Percentiles rank a stretch among this genome's conserved stretches.
Conservation (phyloP, 1,140 invertebrate genomes). For the Philotrypesis tridentata region DNA sequence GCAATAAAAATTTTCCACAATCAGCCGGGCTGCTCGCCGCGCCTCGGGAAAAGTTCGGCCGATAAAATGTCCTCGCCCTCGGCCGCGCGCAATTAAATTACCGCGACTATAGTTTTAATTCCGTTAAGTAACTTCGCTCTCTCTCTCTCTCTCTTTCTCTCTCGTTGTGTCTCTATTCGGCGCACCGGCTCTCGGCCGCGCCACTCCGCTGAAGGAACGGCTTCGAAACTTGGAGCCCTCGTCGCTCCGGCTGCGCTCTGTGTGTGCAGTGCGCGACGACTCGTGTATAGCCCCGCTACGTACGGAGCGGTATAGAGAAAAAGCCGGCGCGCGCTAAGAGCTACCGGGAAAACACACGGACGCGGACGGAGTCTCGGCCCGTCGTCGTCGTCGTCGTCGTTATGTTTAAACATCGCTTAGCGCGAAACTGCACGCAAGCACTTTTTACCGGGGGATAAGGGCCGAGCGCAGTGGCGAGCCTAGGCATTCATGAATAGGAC, state of each 20-base stretch:
- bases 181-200: too few relatives aligned
- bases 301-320: neutral
- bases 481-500: slow-evolving; percentile 17
- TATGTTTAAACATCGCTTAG: slow-evolving; percentile 46
- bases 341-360: slow-evolving; percentile 29
- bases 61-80: neutral
- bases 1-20: too few relatives aligned
- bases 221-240: slow-evolving; percentile 11
- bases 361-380: neutral
- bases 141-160: too few relatives aligned
- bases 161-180: neutral
- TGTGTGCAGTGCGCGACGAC: too few relatives aligned
- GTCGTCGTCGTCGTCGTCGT: neutral
- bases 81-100: neutral
- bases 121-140: slow-evolving; percentile 7
- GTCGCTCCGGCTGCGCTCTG: neutral
- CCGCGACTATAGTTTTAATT: neutral
- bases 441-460: slow-evolving; percentile 20
- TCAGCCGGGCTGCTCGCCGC: too few relatives aligned
- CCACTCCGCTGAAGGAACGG: slow-evolving; percentile 2
- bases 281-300: too few relatives aligned
- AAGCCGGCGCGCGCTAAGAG: neutral
- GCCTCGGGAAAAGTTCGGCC: neutral
- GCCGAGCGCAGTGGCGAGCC: neutral
- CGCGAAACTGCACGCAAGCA: neutral